A percentile compares a stretch with the other conserved stretches of the same genome.
Conservation (phyloP, 2,888 invertebrate genomes). For the Oxyscelio sp. region DNA sequence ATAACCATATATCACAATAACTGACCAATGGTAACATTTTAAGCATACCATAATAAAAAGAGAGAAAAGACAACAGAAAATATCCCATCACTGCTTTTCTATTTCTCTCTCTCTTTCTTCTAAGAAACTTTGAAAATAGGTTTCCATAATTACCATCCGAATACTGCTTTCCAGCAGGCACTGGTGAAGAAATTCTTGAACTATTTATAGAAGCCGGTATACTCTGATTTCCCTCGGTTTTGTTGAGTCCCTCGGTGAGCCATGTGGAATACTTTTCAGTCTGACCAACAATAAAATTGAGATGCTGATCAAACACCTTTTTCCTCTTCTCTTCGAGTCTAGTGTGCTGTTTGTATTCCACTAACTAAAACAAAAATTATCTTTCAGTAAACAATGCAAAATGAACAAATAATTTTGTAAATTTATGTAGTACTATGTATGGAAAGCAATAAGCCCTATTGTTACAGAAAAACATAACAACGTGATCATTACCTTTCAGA, state of each 20-base stretch:
- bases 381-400: background rate
- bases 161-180: constrained; percentile 82
- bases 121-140: no score
- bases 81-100: no score
- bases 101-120: no score
- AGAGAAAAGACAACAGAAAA: no score
- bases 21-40: no score
- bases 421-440: constrained; percentile 37
- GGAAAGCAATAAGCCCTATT: constrained; percentile 34
- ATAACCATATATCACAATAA: no score
- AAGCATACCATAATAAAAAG: no score
- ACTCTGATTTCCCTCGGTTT: constrained; percentile 88
- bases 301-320: constrained; percentile 97
- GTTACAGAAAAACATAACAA: constrained; percentile 4
- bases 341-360: constrained; percentile 97
- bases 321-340: constrained; percentile 98
- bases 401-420: no score
- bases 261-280: constrained; percentile 98
- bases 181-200: constrained; percentile 87
- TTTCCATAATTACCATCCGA: constrained; percentile 86
- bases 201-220: constrained; percentile 88
- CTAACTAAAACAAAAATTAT: constrained; percentile 90
- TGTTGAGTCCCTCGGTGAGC: constrained; percentile 95
- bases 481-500: constrained; percentile 73
- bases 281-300: constrained; percentile 99